A percentile compares a stretch with the other conserved stretches of the same genome.
phyloP scores from a whole-genome alignment of 1,140 invertebrate genomes.

The Trichonephila inaurata region DNA sequence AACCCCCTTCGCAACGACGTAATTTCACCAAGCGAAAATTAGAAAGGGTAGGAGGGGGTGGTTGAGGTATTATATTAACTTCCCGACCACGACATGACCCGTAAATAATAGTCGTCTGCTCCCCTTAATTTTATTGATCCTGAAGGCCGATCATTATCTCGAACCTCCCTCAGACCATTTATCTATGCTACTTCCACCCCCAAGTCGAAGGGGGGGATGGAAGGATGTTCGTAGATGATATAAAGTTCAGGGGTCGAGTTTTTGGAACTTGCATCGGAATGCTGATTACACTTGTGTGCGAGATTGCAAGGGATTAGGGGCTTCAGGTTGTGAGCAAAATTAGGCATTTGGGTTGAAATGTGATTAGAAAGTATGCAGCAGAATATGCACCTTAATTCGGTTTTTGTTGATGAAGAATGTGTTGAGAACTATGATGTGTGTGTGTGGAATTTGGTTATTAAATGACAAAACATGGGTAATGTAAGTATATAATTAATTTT shows the following conservation, averaged over 20 bases:
- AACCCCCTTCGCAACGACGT: neutral
- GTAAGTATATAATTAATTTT: too few species aligned
- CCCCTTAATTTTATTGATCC: conserved; percentile 72
- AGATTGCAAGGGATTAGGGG: neutral
- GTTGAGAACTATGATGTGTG: too few species aligned
- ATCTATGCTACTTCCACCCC: conserved; percentile 37
- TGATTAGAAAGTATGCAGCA: too few species aligned
- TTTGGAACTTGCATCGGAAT: conserved; percentile 33
- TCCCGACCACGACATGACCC: conserved; percentile 68
- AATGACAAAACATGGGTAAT: too few species aligned
- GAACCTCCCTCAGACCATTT: conserved; percentile 64
- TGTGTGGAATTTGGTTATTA: too few species aligned
- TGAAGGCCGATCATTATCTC: conserved; percentile 71
- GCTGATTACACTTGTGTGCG: conserved; percentile 13
- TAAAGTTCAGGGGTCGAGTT: conserved; percentile 59
- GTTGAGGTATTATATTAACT: conserved; percentile 67
- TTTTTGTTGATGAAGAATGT: too few species aligned
- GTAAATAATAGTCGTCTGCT: conserved; percentile 68
- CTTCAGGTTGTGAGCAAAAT: neutral
- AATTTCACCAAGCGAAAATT: conserved; percentile 13
- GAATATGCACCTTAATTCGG: too few species aligned
- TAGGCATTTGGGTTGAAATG: neutral
- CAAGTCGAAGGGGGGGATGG: neutral
- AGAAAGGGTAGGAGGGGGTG: neutral
- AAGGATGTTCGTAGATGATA: conserved; percentile 14